phyloP scores from a whole-genome alignment of 2,113 vertebrate genomes.

The Hemiscyllium ocellatum region DNA sequence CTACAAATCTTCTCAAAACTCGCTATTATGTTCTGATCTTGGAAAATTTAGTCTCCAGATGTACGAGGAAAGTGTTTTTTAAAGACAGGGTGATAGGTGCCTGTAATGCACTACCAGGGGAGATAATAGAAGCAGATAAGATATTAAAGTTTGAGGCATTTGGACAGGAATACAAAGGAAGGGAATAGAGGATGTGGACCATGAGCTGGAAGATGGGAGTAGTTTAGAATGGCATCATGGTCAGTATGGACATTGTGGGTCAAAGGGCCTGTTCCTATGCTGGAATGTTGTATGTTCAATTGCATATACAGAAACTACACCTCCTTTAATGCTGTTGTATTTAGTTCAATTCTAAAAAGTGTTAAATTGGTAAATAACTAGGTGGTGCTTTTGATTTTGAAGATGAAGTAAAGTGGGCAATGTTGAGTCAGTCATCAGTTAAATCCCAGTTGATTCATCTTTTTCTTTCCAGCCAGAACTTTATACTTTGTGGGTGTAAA shows the following conservation, averaged over 20 bases:
- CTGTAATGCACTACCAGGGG: too few relatives aligned
- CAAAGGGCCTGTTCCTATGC: too few relatives aligned
- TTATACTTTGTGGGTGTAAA: neutral
- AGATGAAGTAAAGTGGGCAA: neutral
- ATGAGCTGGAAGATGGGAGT: too few relatives aligned
- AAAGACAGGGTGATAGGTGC: too few relatives aligned
- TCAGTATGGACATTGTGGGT: too few relatives aligned
- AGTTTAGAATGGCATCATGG: too few relatives aligned
- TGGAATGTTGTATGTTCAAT: neutral
- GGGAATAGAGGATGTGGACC: too few relatives aligned
- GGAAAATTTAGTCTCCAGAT: neutral
- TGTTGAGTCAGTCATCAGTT: neutral
- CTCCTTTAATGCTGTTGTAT: neutral
- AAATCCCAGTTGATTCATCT: neutral
- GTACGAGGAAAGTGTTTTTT: too few relatives aligned
- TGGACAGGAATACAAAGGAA: too few relatives aligned
- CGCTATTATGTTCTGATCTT: neutral
- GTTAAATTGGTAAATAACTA: neutral
- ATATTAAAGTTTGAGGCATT: too few relatives aligned
- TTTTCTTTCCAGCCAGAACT: neutral
- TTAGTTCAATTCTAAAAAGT: neutral
- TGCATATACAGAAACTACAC: neutral
- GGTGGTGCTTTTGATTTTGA: neutral
- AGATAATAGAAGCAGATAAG: too few relatives aligned
- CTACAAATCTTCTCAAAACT: too few relatives aligned